These are phyloP conservation scores for Heterotilapia buettikoferi DNA, from an alignment of 2,113 vertebrate genomes.

Conservation along the genomic window DNA sequence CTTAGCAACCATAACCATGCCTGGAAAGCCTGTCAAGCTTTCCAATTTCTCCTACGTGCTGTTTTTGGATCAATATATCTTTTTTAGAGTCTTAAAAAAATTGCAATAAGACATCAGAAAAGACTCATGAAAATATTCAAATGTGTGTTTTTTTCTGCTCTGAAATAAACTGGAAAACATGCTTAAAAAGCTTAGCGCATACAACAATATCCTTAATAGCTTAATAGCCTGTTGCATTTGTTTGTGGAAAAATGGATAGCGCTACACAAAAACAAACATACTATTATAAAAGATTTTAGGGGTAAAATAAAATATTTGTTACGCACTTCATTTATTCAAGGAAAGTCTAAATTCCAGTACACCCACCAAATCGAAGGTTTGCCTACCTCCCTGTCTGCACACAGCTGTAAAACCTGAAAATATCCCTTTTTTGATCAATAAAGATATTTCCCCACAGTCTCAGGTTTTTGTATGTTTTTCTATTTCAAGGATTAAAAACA, in stretches of 20 bases:
- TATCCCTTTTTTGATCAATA: fast-evolving
- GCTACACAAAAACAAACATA: background rate
- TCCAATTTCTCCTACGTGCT: background rate
- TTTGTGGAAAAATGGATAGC: background rate
- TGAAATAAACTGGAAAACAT: background rate
- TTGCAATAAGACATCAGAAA: background rate
- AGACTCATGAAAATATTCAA: background rate
- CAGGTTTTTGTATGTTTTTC: background rate
- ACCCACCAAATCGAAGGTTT: background rate
- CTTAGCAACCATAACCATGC: background rate
- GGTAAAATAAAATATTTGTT: background rate
- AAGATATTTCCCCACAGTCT: background rate
- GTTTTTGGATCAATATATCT: background rate
- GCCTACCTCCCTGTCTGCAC: background rate
- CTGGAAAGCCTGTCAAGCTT: background rate
- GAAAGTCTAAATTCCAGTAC: background rate
- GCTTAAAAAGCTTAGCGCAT: background rate
- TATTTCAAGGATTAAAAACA: background rate
- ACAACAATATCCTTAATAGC: background rate
- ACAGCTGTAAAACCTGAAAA: background rate
- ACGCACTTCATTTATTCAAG: background rate
- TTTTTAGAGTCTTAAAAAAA: background rate
- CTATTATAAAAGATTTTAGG: background rate
- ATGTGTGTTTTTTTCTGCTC: background rate
- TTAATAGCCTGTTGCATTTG: background rate